Conservation (phyloP, 2,888 invertebrate genomes). For the Platerodrilus igneus region DNA sequence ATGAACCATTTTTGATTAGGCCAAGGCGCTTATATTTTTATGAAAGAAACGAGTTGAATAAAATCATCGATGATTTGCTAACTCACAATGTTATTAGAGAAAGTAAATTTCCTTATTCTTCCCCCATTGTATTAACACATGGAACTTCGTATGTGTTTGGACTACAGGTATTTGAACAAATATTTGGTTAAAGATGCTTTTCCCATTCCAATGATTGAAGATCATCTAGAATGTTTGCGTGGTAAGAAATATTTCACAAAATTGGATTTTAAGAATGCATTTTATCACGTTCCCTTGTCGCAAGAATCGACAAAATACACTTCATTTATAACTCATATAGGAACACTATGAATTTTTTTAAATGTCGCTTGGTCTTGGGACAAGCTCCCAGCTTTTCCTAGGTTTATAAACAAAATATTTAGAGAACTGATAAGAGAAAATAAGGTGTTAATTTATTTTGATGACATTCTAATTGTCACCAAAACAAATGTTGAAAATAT, state of each 20-base stretch:
- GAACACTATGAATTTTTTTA: conserved; percentile 12
- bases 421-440: too few relatives aligned
- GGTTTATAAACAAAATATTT: too few relatives aligned
- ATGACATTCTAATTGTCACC: too few relatives aligned
- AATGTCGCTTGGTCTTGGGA: conserved; percentile 12
- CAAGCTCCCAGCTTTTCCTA: too few relatives aligned
- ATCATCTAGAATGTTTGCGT: background rate
- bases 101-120: background rate
- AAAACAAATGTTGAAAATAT: too few relatives aligned
- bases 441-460: too few relatives aligned
- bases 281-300: conserved; percentile 13
- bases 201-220: background rate
- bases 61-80: too few relatives aligned
- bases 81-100: background rate
- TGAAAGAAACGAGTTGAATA: too few relatives aligned
- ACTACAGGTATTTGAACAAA: background rate
- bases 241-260: background rate
- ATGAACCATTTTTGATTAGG: too few relatives aligned
- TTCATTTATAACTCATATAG: conserved; percentile 12
- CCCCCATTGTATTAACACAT: background rate
- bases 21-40: too few relatives aligned
- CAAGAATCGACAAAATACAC: conserved; percentile 14
- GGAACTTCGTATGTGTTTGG: background rate
- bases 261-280: background rate
- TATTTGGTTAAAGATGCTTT: too few relatives aligned